Evolutionary conservation across 2,797 vertebrate species (phyloP).

Genomic region (Trematomus bernacchii): DNA sequence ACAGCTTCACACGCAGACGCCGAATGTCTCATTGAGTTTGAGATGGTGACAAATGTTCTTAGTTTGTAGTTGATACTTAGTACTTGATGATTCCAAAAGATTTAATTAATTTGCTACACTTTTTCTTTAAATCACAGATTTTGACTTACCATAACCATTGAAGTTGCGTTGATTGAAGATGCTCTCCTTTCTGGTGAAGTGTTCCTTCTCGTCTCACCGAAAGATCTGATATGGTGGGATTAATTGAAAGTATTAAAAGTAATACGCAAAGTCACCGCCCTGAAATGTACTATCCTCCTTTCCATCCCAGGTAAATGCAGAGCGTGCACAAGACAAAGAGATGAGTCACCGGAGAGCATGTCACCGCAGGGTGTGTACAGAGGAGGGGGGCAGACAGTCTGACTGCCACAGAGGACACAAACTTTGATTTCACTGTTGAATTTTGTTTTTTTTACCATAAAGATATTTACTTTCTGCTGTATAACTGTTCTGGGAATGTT

Average conservation of each 20-base stretch:
- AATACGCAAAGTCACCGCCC: conserved; percentile 65
- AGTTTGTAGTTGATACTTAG: neutral
- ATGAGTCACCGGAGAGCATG: conserved; percentile 66
- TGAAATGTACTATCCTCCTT: conserved; percentile 1
- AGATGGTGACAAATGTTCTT: neutral
- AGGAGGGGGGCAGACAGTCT: neutral
- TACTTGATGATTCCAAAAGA: too few relatives aligned
- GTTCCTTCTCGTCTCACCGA: conserved; percentile 28
- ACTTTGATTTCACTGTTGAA: neutral
- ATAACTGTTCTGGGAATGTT: neutral
- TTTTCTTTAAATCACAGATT: neutral
- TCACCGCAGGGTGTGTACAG: conserved; percentile 56
- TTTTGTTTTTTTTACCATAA: neutral
- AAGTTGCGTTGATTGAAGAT: conserved; percentile 25
- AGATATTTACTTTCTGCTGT: neutral
- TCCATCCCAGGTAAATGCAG: neutral
- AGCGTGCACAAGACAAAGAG: conserved; percentile 48
- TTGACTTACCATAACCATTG: conserved; percentile 70
- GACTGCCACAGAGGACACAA: neutral
- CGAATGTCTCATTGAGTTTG: neutral
- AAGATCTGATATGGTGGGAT: conserved; percentile 28
- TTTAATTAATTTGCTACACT: neutral
- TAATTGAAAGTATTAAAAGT: conserved; percentile 24
- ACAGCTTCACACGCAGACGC: neutral
- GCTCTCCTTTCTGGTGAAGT: conserved; percentile 32